Evolutionary conservation across 2,888 invertebrate genomes (phyloP).

Genomic region (Chaetoderma sp.): DNA sequence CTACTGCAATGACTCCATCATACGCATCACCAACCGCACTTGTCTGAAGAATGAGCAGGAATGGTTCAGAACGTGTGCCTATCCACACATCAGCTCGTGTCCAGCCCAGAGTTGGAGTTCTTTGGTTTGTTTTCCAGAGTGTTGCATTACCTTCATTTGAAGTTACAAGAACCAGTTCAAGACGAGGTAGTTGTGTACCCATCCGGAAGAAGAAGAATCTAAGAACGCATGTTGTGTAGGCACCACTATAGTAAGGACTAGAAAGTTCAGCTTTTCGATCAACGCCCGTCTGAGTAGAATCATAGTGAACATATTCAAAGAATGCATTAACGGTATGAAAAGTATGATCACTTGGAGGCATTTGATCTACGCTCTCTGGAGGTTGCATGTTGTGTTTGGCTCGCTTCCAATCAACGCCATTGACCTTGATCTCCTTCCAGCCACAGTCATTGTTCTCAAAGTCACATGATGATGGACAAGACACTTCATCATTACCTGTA

Average conservation of each 20-base stretch:
- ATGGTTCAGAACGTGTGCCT: slow-evolving; percentile 45
- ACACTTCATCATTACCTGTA: slow-evolving; percentile 9
- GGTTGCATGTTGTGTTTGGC: slow-evolving; percentile 18
- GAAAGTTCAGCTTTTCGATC: slow-evolving; percentile 42
- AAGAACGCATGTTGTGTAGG: no score
- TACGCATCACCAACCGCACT: slow-evolving; percentile 36
- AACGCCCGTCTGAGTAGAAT: slow-evolving; percentile 34
- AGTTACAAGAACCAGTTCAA: no score
- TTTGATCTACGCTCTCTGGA: slow-evolving; percentile 21
- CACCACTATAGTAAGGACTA: slow-evolving; percentile 47
- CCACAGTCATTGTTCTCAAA: slow-evolving; percentile 59
- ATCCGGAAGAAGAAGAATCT: no score
- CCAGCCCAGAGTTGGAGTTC: slow-evolving; percentile 45
- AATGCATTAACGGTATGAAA: slow-evolving; percentile 48
- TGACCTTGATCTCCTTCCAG: slow-evolving; percentile 46
- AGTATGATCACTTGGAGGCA: slow-evolving; percentile 51
- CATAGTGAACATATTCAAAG: slow-evolving; percentile 53
- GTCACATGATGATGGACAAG: slow-evolving; percentile 44
- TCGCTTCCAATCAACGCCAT: slow-evolving; percentile 58
- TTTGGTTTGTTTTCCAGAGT: no score
- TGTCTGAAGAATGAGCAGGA: slow-evolving; percentile 43
- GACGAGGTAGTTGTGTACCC: no score
- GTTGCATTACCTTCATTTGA: no score
- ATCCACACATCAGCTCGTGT: slow-evolving; percentile 49
- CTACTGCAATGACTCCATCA: slow-evolving; percentile 59